Evolutionary conservation across 1,140 invertebrate genomes (phyloP), one percentile per base, ranked within the genome.

Genomic region (Galendromus occidentalis): DNA sequence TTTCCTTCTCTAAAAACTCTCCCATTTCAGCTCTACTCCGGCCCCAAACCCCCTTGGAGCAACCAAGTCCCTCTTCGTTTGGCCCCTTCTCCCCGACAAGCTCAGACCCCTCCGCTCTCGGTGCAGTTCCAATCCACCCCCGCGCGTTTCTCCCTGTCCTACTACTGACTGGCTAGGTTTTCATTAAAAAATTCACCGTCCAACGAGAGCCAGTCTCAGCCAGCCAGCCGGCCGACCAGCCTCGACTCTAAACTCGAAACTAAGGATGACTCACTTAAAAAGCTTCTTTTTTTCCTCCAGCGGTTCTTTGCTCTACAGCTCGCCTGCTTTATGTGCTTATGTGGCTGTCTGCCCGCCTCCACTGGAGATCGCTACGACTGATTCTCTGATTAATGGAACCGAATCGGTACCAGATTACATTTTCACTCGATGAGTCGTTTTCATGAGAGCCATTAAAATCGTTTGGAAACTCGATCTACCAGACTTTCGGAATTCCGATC

Each of bases 121-220:
- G n/a, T 9, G 33, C 33, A 6, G 4, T 39, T 39, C 33, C 33
- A 39, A 39, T 39, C 33, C 33, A 39, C 33, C 33, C 33, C 33
- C 33, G 33, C 33, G 33, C 33, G 33, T 39, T 9, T 39, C 33
- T 39, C 33, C 33, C 33, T 39, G 33, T 39, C 33, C 33, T 39
- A 39, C 33, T 39, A 39, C 33, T 39, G 33, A 39, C 33, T 39
- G 33, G 33, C 33, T 39, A 59, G 51, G 51, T 59, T 59, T 59
- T 59, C 51, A 59, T 59, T 59, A 59, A 59, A 59, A 59, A 59
- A 59, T 59, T 59, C 51, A 59, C 51, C 51, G 33, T 59, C 22
- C 25, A 17, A 33, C 18, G 18, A 28, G 18, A 47, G 51, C 51
- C 51, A 29, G 22, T 59, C 14, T 25, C 22, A 25, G 51, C 51